A percentile compares a stretch with the other conserved stretches of the same genome.
These are phyloP conservation scores for Drosophila teissieri DNA, from an alignment of 1,140 invertebrate genomes.

Conservation along the genomic window DNA sequence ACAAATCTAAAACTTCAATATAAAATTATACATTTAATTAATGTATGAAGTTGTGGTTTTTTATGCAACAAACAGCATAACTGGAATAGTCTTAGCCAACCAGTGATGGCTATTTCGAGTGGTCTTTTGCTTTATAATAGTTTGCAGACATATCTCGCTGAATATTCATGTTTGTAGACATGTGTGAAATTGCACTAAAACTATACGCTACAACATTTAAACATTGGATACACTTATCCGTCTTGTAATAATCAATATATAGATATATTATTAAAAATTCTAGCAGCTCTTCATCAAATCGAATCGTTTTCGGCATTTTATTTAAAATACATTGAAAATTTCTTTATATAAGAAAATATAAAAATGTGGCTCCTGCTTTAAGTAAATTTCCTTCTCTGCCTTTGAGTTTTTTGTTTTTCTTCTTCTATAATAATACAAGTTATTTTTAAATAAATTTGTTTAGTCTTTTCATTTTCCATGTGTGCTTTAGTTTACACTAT, in stretches of 20 bases:
- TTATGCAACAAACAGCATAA: constrained; percentile 80
- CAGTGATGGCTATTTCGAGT: constrained; percentile 53
- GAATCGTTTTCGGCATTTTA: constrained; percentile 65
- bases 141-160: constrained; percentile 33
- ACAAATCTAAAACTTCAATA: constrained; percentile 43
- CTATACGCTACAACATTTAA: constrained; percentile 83
- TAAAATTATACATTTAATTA: constrained; percentile 77
- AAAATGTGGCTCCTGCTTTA: constrained; percentile 60
- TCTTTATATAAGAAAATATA: constrained; percentile 42
- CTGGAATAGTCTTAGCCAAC: constrained; percentile 74
- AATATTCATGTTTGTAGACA: constrained; percentile 51
- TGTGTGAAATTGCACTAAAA: constrained; percentile 81
- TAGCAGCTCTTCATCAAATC: constrained; percentile 66
- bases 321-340: constrained; percentile 63
- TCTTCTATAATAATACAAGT: constrained; percentile 50
- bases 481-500: constrained; percentile 79
- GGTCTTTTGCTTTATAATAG: constrained; percentile 58
- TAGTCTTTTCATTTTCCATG: constrained; percentile 83
- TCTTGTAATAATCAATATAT: constrained; percentile 28
- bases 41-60: constrained; percentile 65
- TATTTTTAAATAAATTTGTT: constrained; percentile 73
- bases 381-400: constrained; percentile 68
- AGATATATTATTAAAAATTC: constrained; percentile 60
- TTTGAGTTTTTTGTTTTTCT: constrained; percentile 25
- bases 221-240: constrained; percentile 55